Percentiles rank a stretch among this genome's conserved stretches.
Conservation (phyloP, 2,888 invertebrate genomes). For the Taenaris catops region DNA sequence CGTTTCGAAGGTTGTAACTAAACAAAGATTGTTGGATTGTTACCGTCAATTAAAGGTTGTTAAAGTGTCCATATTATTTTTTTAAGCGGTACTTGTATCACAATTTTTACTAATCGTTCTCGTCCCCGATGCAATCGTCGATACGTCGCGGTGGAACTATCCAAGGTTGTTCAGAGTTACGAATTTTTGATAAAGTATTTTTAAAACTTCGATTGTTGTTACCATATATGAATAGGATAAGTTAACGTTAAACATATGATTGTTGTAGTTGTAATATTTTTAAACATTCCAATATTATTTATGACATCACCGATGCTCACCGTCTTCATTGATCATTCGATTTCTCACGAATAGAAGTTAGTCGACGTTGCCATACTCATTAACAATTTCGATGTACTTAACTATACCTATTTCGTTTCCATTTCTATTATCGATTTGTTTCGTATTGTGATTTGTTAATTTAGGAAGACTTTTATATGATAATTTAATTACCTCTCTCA, state of each 20-base stretch:
- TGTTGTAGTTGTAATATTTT: slow-evolving; percentile 36
- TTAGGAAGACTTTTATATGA: slow-evolving; percentile 13
- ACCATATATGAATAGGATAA: slow-evolving; percentile 51
- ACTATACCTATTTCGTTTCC: slow-evolving; percentile 36
- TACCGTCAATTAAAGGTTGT: slow-evolving; percentile 69
- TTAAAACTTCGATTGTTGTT: slow-evolving; percentile 68
- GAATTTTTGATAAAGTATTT: slow-evolving; percentile 60
- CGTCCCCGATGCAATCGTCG: slow-evolving; percentile 30
- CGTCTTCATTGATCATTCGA: slow-evolving; percentile 26
- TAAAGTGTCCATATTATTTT: slow-evolving; percentile 69
- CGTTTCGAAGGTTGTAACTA: slow-evolving; percentile 46
- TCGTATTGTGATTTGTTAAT: slow-evolving; percentile 11
- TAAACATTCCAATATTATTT: slow-evolving; percentile 58
- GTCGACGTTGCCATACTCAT: slow-evolving; percentile 68
- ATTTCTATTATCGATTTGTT: slow-evolving; percentile 13
- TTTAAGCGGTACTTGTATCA: slow-evolving; percentile 48
- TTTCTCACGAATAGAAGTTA: slow-evolving; percentile 28
- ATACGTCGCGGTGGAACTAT: slow-evolving; percentile 27
- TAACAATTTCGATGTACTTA: slow-evolving; percentile 65
- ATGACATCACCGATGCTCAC: slow-evolving; percentile 35
- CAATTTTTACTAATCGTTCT: slow-evolving; percentile 34
- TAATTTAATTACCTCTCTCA: slow-evolving; percentile 30
- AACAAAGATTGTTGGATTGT: slow-evolving; percentile 47
- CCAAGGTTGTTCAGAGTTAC: slow-evolving; percentile 39
- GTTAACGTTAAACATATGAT: slow-evolving; percentile 36